Conservation (phyloP, 2,113 vertebrate species). For the Microtus pennsylvanicus region DNA sequence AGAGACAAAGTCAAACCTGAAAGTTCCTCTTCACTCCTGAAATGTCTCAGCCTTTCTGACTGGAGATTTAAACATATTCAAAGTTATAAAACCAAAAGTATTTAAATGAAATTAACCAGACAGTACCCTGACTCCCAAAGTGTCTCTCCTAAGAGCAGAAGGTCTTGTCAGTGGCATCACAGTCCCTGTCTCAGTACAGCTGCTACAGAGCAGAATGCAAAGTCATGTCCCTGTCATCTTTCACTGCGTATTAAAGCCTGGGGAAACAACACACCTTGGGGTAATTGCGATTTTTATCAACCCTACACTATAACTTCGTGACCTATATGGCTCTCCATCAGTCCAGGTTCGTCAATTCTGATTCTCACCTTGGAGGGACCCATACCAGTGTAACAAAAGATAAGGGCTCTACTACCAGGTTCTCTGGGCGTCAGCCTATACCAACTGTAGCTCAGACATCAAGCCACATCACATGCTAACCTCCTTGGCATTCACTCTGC, state of each 20-base stretch:
- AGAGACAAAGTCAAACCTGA: not conserved
- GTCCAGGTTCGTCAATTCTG: slow-evolving; percentile 77
- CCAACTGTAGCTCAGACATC: slow-evolving; percentile 69
- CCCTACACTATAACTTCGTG: slow-evolving; percentile 76
- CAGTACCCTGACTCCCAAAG: not conserved
- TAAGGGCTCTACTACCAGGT: slow-evolving; percentile 76
- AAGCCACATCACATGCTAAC: not conserved
- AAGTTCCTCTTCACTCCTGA: slow-evolving; percentile 14
- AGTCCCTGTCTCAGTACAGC: slow-evolving; percentile 61
- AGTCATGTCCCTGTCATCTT: slow-evolving; percentile 65
- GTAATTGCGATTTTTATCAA: slow-evolving; percentile 79
- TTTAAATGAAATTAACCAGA: slow-evolving; percentile 9
- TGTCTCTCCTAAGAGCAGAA: slow-evolving; percentile 15
- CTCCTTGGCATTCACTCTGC: slow-evolving; percentile 62
- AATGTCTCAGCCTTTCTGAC: not conserved
- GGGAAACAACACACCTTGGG: slow-evolving; percentile 40
- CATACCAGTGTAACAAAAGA: slow-evolving; percentile 77
- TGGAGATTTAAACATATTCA: slow-evolving; percentile 7
- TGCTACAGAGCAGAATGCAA: slow-evolving; percentile 39
- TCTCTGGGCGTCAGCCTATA: slow-evolving; percentile 73
- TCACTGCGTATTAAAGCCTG: slow-evolving; percentile 62
- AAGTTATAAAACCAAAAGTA: slow-evolving; percentile 37
- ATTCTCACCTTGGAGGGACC: slow-evolving; percentile 70
- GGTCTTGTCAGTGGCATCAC: not conserved
- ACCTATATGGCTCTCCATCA: slow-evolving; percentile 82